These are phyloP conservation scores for Macropis europaea DNA, from an alignment of 2,888 invertebrate species.

Conservation along the genomic window DNA sequence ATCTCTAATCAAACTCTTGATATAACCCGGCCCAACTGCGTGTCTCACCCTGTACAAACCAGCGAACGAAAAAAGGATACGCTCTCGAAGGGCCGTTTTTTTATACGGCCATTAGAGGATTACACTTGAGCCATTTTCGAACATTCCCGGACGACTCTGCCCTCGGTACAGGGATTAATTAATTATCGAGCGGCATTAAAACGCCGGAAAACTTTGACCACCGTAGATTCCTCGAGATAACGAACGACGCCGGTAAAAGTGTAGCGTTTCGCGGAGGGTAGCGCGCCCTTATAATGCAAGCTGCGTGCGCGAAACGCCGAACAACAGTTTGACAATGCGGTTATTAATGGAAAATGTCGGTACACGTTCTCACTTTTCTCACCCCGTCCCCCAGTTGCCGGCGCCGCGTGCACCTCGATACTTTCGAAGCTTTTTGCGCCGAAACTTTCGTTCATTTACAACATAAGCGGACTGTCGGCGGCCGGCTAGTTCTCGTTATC, in stretches of 20 bases:
- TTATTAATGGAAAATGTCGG: constrained; percentile 56
- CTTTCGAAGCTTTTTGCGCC: constrained; percentile 51
- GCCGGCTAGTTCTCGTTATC: constrained; percentile 48
- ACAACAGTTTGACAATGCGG: constrained; percentile 56
- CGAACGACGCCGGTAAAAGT: constrained; percentile 16
- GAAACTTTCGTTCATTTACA: constrained; percentile 65
- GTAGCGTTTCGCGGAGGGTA: constrained; percentile 1
- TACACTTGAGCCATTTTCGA: constrained; percentile 15
- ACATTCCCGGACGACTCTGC: background rate
- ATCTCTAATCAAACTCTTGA: too few relatives aligned
- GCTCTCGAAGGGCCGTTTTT: background rate
- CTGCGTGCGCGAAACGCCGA: constrained; percentile 14
- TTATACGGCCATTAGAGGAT: constrained; percentile 8
- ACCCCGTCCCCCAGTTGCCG: background rate
- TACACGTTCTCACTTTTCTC: constrained; percentile 23
- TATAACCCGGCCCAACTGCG: too few relatives aligned
- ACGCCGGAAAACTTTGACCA: constrained; percentile 29
- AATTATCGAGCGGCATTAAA: constrained; percentile 51
- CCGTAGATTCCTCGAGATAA: constrained; percentile 31
- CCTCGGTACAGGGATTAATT: constrained; percentile 53
- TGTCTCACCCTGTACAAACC: too few relatives aligned
- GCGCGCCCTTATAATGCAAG: constrained; percentile 26
- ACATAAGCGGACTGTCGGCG: constrained; percentile 45
- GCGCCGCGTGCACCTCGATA: constrained; percentile 29
- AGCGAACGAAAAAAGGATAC: background rate